These are phyloP conservation scores for Lepidothrix coronata DNA, from an alignment of 2,113 vertebrate species.

Conservation along the genomic window DNA sequence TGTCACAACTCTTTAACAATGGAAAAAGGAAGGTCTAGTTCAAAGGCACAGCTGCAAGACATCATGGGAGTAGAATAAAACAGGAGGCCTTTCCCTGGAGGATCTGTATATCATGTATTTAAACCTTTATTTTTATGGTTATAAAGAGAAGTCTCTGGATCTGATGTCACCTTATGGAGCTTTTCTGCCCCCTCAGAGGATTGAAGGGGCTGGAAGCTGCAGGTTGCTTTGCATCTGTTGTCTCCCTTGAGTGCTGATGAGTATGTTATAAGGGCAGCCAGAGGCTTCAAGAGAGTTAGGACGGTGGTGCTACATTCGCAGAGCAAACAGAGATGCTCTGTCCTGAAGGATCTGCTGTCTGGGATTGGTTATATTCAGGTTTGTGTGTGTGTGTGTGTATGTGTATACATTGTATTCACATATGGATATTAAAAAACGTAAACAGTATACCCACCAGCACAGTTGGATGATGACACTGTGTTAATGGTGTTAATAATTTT, in stretches of 20 bases:
- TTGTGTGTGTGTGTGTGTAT: background rate
- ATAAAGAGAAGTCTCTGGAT: background rate
- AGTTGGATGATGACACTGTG: background rate
- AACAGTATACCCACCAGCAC: background rate
- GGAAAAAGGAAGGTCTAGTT: background rate
- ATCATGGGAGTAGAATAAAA: background rate
- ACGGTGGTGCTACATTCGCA: background rate
- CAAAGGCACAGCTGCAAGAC: conserved; percentile 20
- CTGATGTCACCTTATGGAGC: background rate
- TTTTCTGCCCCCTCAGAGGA: background rate
- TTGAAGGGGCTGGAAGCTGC: rapidly evolving
- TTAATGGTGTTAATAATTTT: background rate
- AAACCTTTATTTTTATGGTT: background rate
- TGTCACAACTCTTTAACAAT: background rate
- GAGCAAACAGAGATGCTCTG: background rate
- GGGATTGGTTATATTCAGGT: background rate
- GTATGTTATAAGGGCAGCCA: background rate
- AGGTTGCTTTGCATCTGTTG: background rate
- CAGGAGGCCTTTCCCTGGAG: background rate
- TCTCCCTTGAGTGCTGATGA: background rate
- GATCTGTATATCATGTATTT: background rate
- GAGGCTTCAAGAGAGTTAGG: background rate
- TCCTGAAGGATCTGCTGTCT: background rate
- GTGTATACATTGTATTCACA: background rate
- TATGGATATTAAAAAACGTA: background rate